Conservation (phyloP, 2,113 vertebrate species). For the Rafetus swinhoei region DNA sequence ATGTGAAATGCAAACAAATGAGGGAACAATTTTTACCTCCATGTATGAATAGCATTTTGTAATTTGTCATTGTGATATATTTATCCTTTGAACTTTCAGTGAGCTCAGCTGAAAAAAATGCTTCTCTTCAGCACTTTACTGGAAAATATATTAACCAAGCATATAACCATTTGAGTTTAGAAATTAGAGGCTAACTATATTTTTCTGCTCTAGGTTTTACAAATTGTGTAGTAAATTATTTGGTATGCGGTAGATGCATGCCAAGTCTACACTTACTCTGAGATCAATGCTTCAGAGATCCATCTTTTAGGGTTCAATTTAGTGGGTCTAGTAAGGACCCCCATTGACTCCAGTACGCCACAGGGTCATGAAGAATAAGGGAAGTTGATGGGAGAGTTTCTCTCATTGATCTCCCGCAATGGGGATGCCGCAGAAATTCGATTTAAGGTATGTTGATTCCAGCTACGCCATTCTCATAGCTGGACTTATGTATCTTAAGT, state of each 20-base stretch:
- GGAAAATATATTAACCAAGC: conserved; percentile 70
- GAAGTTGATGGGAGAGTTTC: too few relatives aligned
- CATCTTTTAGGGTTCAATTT: too few relatives aligned
- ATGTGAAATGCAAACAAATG: conserved; percentile 75
- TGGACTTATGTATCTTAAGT: too few relatives aligned
- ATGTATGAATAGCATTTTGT: conserved; percentile 71
- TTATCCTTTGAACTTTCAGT: conserved; percentile 77
- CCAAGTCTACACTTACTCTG: too few relatives aligned
- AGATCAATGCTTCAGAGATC: too few relatives aligned
- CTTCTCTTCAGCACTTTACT: conserved; percentile 68
- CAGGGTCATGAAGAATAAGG: too few relatives aligned
- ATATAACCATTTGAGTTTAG: conserved; percentile 57
- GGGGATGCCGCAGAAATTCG: too few relatives aligned
- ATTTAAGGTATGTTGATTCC: too few relatives aligned
- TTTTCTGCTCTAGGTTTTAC: conserved; percentile 64
- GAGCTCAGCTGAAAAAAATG: conserved; percentile 70
- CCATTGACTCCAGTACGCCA: too few relatives aligned
- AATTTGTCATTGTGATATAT: conserved; percentile 76
- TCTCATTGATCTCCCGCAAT: too few relatives aligned
- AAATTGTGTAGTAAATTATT: conserved; percentile 64
- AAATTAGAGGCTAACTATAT: conserved; percentile 72
- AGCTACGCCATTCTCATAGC: too few relatives aligned
- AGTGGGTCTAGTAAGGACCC: too few relatives aligned
- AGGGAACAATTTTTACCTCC: conserved; percentile 66
- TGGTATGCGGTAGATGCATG: conserved; percentile 46